phyloP scores from a whole-genome alignment of 2,888 invertebrate species.

The Amiota minor region DNA sequence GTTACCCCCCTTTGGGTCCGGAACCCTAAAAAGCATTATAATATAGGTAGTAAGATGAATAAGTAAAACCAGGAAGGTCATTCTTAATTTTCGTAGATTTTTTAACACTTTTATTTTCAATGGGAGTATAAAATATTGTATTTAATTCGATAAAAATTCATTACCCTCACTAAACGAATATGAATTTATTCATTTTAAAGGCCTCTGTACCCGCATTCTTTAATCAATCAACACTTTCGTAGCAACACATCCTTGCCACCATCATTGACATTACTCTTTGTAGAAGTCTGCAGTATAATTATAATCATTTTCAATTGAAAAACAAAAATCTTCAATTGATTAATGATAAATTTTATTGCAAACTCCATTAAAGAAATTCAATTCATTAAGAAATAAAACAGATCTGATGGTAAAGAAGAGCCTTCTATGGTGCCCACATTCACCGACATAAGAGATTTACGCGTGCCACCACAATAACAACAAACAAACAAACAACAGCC shows the following conservation, averaged over 20 bases:
- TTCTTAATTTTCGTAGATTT: too few relatives aligned
- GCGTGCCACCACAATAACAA: conserved; percentile 22
- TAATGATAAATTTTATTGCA: conserved; percentile 37
- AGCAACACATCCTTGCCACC: not conserved
- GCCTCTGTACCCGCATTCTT: conserved; percentile 16
- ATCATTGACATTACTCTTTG: not conserved
- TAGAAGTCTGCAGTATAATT: too few relatives aligned
- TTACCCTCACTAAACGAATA: too few relatives aligned
- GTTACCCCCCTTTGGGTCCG: too few relatives aligned
- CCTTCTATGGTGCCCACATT: not conserved
- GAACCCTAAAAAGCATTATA: too few relatives aligned
- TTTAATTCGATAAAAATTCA: not conserved
- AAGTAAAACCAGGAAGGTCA: too few relatives aligned
- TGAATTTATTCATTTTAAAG: too few relatives aligned
- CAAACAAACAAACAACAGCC: not conserved
- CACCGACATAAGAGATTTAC: conserved; percentile 11
- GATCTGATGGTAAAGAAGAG: not conserved
- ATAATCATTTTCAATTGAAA: not conserved
- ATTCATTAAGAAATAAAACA: not conserved
- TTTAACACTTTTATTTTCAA: too few relatives aligned
- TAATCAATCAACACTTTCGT: not conserved
- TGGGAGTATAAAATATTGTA: not conserved
- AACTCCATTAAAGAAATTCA: not conserved
- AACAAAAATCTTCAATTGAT: conserved; percentile 43
- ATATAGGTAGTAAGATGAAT: too few relatives aligned